phyloP scores from a whole-genome alignment of 2,888 invertebrate species.

The Machimus atricapillus region DNA sequence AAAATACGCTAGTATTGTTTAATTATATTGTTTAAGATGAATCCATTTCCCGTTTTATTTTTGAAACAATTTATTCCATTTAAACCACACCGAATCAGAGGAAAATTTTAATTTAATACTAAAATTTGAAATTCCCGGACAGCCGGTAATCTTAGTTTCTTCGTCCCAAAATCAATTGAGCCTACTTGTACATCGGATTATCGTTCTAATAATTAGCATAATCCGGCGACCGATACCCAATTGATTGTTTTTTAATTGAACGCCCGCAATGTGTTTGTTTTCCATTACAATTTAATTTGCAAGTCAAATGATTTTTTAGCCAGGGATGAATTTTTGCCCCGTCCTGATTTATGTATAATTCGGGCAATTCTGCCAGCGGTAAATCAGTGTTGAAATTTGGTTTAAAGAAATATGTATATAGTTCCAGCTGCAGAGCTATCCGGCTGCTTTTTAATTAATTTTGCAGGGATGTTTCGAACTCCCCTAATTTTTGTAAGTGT shows the following conservation, averaged over 20 bases:
- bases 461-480: background rate
- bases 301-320: background rate
- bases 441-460: background rate
- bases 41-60: too few species aligned
- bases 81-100: too few species aligned
- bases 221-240: background rate
- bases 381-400: background rate
- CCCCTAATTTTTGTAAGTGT: background rate
- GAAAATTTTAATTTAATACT: background rate
- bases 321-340: background rate
- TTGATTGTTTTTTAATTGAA: constrained; percentile 13
- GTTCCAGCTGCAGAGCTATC: background rate
- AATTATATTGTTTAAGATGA: too few species aligned
- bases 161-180: constrained; percentile 48
- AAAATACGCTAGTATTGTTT: too few species aligned
- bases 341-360: background rate
- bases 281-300: constrained; percentile 8
- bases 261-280: background rate
- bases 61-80: too few species aligned
- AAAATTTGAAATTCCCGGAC: background rate
- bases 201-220: constrained; percentile 8
- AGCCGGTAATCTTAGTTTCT: background rate
- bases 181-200: background rate
- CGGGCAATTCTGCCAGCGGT: background rate
- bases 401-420: background rate